A percentile compares a stretch with the other conserved stretches of the same genome.
Evolutionary conservation across 1,140 invertebrate species (phyloP).

Genomic region (Temnothorax nylanderi): DNA sequence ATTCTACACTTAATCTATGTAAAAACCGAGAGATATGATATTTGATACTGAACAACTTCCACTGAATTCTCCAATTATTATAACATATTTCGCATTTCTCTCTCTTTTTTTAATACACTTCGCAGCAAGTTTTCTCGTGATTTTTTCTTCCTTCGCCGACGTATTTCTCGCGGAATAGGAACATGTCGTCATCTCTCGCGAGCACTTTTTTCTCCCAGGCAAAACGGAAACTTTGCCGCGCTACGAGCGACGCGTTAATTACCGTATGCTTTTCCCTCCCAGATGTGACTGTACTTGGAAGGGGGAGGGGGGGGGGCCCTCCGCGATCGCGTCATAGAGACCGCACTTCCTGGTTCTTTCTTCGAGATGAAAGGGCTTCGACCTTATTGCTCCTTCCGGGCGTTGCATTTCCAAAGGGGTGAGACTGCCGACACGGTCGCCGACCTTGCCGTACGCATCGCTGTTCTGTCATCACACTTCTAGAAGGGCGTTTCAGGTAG

Average conservation of each 20-base stretch:
- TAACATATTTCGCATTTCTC: neutral
- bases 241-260: constrained; percentile 20
- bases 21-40: neutral
- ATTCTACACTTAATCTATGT: neutral
- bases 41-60: neutral
- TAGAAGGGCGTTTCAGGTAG: constrained; percentile 10
- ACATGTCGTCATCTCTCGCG: neutral
- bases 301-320: neutral
- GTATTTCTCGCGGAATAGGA: neutral
- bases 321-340: constrained; percentile 11
- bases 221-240: constrained; percentile 20
- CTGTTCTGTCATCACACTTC: constrained; percentile 4
- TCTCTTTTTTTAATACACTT: neutral
- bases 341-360: constrained; percentile 52
- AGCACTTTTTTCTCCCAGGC: neutral
- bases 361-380: constrained; percentile 61
- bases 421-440: constrained; percentile 32
- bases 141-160: neutral
- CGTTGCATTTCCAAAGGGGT: constrained; percentile 62
- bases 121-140: neutral
- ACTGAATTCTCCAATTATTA: neutral
- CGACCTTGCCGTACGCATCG: constrained; percentile 35
- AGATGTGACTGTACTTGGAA: neutral
- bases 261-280: constrained; percentile 17
- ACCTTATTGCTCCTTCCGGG: constrained; percentile 37